Conservation (phyloP, 1,140 invertebrate species). For the Aphelenchoides besseyi region DNA sequence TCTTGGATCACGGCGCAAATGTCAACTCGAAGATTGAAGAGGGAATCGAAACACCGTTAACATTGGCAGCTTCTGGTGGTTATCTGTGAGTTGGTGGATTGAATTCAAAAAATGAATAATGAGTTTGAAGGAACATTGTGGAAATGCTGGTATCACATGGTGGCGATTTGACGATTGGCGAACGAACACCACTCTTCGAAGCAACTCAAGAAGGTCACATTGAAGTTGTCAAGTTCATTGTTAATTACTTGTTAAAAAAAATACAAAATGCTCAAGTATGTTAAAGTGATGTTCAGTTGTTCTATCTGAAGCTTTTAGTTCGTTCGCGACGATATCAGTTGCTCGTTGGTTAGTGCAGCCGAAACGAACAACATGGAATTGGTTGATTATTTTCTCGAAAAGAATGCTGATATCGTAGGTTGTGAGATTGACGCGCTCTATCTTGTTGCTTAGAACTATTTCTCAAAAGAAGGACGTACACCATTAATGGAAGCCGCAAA, state of each 20-base stretch:
- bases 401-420: slow-evolving; percentile 64
- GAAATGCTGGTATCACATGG: slow-evolving; percentile 91
- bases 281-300: no score
- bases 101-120: neutral
- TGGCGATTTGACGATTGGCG: slow-evolving; percentile 88
- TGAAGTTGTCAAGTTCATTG: slow-evolving; percentile 47
- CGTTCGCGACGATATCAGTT: slow-evolving; percentile 59
- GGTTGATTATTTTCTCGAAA: slow-evolving; percentile 62
- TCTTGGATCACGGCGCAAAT: slow-evolving; percentile 73
- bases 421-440: neutral
- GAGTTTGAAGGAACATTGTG: slow-evolving; percentile 68
- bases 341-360: slow-evolving; percentile 66
- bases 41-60: slow-evolving; percentile 81
- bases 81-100: slow-evolving; percentile 74
- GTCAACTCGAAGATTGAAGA: slow-evolving; percentile 95
- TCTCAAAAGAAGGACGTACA: slow-evolving; percentile 65
- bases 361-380: slow-evolving; percentile 66
- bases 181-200: slow-evolving; percentile 95
- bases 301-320: no score
- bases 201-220: slow-evolving; percentile 73
- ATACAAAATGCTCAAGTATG: no score
- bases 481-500: slow-evolving; percentile 67
- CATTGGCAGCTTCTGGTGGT: slow-evolving; percentile 91
- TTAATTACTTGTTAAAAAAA: slow-evolving; percentile 32
- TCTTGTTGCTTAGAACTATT: slow-evolving; percentile 34